phyloP scores from a whole-genome alignment of 2,888 invertebrate genomes.

The Alsophila aescularia region DNA sequence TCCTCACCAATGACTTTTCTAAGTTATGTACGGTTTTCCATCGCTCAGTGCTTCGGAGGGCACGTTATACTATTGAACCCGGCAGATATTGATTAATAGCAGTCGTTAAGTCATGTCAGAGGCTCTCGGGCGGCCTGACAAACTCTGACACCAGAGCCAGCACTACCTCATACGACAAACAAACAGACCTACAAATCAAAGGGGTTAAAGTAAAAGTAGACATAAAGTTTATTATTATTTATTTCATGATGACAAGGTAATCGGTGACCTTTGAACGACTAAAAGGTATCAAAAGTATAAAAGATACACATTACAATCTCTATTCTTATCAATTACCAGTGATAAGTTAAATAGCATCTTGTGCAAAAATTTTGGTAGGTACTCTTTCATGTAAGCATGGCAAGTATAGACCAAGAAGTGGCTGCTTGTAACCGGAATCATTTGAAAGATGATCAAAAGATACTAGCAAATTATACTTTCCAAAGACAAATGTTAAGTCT shows the following conservation, averaged over 20 bases:
- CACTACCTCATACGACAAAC: too few relatives aligned
- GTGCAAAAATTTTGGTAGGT: constrained; percentile 69
- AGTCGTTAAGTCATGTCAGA: too few relatives aligned
- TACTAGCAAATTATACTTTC: too few relatives aligned
- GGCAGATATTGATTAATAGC: too few relatives aligned
- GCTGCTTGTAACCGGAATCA: background rate
- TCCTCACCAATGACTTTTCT: too few relatives aligned
- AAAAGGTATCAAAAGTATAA: constrained; percentile 82
- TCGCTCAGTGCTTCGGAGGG: too few relatives aligned
- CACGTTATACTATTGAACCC: too few relatives aligned
- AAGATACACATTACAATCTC: constrained; percentile 74
- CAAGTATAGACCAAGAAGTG: constrained; percentile 4
- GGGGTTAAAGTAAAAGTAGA: constrained; percentile 48
- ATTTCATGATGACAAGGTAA: constrained; percentile 82
- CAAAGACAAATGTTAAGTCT: too few relatives aligned
- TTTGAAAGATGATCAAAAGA: background rate
- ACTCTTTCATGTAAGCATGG: constrained; percentile 50
- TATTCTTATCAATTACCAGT: constrained; percentile 68
- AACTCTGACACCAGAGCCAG: too few relatives aligned
- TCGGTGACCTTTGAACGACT: constrained; percentile 81
- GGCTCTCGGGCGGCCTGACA: too few relatives aligned
- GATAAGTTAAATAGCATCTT: constrained; percentile 77
- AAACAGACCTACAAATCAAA: too few relatives aligned
- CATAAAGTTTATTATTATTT: constrained; percentile 74
- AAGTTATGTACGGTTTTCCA: too few relatives aligned